phyloP scores from a whole-genome alignment of 2,797 vertebrate species.

The Schizothorax lantsangensis region DNA sequence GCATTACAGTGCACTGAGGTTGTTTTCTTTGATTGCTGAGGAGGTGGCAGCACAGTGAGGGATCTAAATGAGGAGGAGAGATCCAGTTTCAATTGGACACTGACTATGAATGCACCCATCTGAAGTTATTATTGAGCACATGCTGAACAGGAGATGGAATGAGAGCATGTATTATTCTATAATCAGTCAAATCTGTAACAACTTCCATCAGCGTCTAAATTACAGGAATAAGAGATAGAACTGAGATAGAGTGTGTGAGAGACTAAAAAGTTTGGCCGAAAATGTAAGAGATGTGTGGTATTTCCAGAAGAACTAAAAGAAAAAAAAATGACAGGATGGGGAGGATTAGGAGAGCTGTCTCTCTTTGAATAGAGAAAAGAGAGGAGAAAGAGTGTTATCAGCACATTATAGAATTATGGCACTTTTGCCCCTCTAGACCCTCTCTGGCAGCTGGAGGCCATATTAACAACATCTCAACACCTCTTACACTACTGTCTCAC shows the following conservation, averaged over 20 bases:
- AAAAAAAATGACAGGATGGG: slow-evolving; percentile 34
- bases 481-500: slow-evolving; percentile 36
- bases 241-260: not conserved
- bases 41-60: not conserved
- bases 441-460: slow-evolving; percentile 54
- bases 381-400: slow-evolving; percentile 51
- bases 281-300: slow-evolving; percentile 45
- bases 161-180: slow-evolving; percentile 43
- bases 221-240: slow-evolving; percentile 31
- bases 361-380: slow-evolving; percentile 42
- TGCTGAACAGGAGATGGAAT: slow-evolving; percentile 1
- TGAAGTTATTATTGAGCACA: slow-evolving; percentile 40
- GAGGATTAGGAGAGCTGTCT: slow-evolving; percentile 33
- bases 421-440: slow-evolving; percentile 53
- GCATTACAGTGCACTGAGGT: slow-evolving; percentile 2
- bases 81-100: slow-evolving; percentile 37
- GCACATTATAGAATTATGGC: slow-evolving; percentile 55
- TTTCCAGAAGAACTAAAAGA: slow-evolving; percentile 42
- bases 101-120: slow-evolving; percentile 15
- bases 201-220: slow-evolving; percentile 49
- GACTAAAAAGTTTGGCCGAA: slow-evolving; percentile 29
- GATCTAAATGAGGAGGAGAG: slow-evolving; percentile 21
- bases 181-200: slow-evolving; percentile 49
- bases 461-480: slow-evolving; percentile 50
- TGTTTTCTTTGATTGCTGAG: slow-evolving; percentile 44